phyloP scores from a whole-genome alignment of 1,140 invertebrate genomes.

The Laupala kohalensis region DNA sequence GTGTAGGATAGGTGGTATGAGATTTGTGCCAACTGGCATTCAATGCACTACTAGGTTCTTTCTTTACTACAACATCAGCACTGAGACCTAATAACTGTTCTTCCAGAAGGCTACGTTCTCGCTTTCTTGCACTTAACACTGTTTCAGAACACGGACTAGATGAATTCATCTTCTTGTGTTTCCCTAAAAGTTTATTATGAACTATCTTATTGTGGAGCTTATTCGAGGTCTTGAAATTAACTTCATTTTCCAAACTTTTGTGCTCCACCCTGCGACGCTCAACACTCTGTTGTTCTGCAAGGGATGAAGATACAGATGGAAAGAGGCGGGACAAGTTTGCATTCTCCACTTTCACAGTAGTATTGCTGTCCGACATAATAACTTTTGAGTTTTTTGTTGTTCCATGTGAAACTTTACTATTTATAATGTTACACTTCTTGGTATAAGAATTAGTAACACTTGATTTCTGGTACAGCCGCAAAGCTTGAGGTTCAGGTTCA shows the following conservation, averaged over 20 bases:
- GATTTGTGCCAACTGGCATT: not conserved
- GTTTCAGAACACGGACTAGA: slow-evolving; percentile 14
- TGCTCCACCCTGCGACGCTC: not conserved
- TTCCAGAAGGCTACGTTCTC: slow-evolving; percentile 13
- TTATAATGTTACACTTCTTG: not conserved
- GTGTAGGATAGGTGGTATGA: not conserved
- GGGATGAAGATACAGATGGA: slow-evolving; percentile 4
- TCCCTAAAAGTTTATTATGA: slow-evolving; percentile 35
- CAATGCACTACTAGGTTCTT: not conserved
- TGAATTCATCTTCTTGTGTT: slow-evolving; percentile 26
- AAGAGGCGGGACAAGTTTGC: not conserved
- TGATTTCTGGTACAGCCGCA: slow-evolving; percentile 6
- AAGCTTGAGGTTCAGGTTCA: slow-evolving; percentile 29
- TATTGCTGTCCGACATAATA: not conserved
- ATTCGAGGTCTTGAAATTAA: slow-evolving; percentile 35
- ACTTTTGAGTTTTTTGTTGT: not conserved
- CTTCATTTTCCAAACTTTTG: slow-evolving; percentile 19
- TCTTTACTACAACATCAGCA: slow-evolving; percentile 4
- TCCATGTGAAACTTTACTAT: not conserved
- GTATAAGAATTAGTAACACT: slow-evolving; percentile 6
- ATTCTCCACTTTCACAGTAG: slow-evolving; percentile 9
- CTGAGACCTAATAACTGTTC: slow-evolving; percentile 14
- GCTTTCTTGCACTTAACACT: slow-evolving; percentile 15
- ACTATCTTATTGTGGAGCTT: slow-evolving; percentile 36
- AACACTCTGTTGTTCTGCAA: not conserved